Evolutionary conservation across 2,113 vertebrate species (phyloP).

Genomic region (Pollimyrus isidori): DNA sequence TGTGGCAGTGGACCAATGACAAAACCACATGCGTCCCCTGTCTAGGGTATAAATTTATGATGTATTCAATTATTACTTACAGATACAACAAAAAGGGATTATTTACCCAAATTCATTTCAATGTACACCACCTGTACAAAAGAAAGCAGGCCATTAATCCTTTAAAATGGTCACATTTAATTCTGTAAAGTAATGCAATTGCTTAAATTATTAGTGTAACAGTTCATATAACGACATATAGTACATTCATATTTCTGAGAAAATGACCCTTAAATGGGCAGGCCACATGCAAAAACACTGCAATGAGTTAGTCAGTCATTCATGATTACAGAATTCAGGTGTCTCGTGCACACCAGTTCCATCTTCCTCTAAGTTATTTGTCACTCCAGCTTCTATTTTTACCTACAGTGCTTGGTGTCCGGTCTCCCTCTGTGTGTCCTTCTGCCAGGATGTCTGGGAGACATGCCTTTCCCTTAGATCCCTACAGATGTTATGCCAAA

Average conservation of each 20-base stretch:
- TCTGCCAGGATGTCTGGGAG: constrained; percentile 36
- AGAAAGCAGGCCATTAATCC: not conserved
- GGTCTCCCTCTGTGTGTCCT: constrained; percentile 36
- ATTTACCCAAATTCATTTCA: not conserved
- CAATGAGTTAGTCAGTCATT: constrained; percentile 15
- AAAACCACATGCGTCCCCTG: not conserved
- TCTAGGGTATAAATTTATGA: not conserved
- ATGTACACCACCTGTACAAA: not conserved
- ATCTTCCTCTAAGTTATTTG: constrained; percentile 14
- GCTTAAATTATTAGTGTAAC: constrained; percentile 11
- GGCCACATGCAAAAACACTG: not conserved
- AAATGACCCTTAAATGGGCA: constrained; percentile 27
- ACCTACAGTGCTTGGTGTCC: constrained; percentile 28
- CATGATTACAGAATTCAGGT: constrained; percentile 27
- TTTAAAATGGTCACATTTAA: not conserved
- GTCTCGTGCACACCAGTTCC: constrained; percentile 39
- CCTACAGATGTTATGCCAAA: constrained; percentile 67
- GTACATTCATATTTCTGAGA: not conserved
- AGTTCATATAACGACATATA: constrained; percentile 23
- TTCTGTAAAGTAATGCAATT: constrained; percentile 4
- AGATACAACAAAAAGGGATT: not conserved
- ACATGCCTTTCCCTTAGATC: constrained; percentile 48
- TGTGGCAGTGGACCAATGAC: not conserved
- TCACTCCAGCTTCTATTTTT: constrained; percentile 37
- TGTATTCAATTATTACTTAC: not conserved